phyloP scores from a whole-genome alignment of 2,888 invertebrate genomes.

The Margaritifera margaritifera region DNA sequence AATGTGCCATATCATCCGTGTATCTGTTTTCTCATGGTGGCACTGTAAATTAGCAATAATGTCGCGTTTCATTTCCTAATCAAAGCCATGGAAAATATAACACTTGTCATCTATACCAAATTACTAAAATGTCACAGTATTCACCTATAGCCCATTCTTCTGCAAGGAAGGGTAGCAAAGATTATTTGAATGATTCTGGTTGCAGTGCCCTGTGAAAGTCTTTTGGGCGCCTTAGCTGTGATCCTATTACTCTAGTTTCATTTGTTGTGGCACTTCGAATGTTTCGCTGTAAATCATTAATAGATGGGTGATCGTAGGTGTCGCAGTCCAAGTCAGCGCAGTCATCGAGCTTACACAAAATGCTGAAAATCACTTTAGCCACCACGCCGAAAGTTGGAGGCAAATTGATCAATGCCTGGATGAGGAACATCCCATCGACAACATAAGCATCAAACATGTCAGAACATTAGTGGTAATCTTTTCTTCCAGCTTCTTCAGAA shows the following conservation, averaged over 20 bases:
- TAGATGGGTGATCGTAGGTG: constrained; percentile 14
- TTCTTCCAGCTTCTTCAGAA: constrained; percentile 16
- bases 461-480: background rate
- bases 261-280: constrained; percentile 1
- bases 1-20: no score
- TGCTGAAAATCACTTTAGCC: constrained; percentile 8
- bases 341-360: background rate
- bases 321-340: constrained; percentile 15
- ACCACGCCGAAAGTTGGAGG: constrained; percentile 14
- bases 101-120: constrained; percentile 13
- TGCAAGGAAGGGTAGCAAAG: constrained; percentile 15
- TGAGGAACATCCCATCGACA: constrained; percentile 21
- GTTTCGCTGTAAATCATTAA: constrained; percentile 13
- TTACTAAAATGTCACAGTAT: constrained; percentile 7
- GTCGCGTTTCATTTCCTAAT: no score
- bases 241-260: constrained; percentile 10
- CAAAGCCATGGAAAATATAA: no score
- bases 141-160: constrained; percentile 18
- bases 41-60: no score
- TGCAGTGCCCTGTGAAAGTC: constrained; percentile 16
- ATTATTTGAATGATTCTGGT: constrained; percentile 19
- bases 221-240: constrained; percentile 18
- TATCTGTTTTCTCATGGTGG: no score
- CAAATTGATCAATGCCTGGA: constrained; percentile 5
- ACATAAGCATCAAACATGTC: constrained; percentile 7